Evolutionary conservation across 2,888 invertebrate genomes (phyloP).

Genomic region (Autographa pulchrina): DNA sequence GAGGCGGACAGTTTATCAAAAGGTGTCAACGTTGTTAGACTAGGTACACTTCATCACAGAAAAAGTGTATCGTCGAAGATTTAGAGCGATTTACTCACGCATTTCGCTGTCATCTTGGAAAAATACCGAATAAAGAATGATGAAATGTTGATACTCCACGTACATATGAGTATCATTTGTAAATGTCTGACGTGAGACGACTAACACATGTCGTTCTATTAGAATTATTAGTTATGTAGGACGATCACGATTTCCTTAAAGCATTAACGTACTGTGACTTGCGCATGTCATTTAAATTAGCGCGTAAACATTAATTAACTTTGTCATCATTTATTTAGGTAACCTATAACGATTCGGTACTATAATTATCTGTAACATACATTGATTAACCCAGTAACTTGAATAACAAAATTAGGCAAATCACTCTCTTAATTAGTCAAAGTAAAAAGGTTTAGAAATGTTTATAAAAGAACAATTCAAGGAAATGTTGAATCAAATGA

Average conservation of each 20-base stretch:
- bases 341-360: slow-evolving; percentile 14
- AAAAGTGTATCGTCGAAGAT: slow-evolving; percentile 39
- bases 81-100: slow-evolving; percentile 37
- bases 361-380: slow-evolving; percentile 33
- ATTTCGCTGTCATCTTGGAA: slow-evolving; percentile 31
- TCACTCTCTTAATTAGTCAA: not conserved
- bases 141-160: slow-evolving; percentile 28
- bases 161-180: slow-evolving; percentile 45
- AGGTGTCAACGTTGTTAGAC: slow-evolving; percentile 24
- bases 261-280: slow-evolving; percentile 37
- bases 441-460: not conserved
- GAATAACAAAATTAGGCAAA: slow-evolving; percentile 7
- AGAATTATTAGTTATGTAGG: slow-evolving; percentile 49
- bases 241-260: slow-evolving; percentile 56
- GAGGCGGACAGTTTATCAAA: slow-evolving; percentile 31
- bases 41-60: slow-evolving; percentile 26
- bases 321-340: slow-evolving; percentile 33
- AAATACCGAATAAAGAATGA: slow-evolving; percentile 41
- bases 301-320: slow-evolving; percentile 23
- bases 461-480: slow-evolving; percentile 14
- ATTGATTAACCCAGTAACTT: slow-evolving; percentile 20
- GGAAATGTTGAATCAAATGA: slow-evolving; percentile 39
- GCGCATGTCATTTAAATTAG: slow-evolving; percentile 23
- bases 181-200: slow-evolving; percentile 48
- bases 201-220: slow-evolving; percentile 39